Base-by-base conservation (phyloP, 1,140 invertebrate genomes). In the Eumeta japonica region DNA sequence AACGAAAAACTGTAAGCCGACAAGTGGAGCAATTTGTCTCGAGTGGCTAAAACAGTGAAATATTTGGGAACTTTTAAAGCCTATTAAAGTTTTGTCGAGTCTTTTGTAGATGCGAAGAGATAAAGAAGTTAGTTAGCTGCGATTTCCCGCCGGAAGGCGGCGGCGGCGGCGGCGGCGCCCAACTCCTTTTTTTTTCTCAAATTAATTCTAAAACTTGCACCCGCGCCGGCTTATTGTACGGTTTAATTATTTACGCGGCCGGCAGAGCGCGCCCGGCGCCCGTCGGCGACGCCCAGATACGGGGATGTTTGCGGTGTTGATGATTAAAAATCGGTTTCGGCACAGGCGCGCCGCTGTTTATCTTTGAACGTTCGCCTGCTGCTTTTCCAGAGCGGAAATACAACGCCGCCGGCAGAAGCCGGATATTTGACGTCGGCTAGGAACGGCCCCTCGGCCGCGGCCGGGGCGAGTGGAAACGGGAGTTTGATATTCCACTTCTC, bases 41-140 rank as follows among this genome's bases (percentile, higher is more conserved):
- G 58, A 67, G 63, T 60, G 60, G 58, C 53, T 60, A 50, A 60
- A 66, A 58, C 58, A 55, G 57, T 62, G 55, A 66, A 66, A 61
- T 64, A 64, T 66, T 62, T 48, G 48, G 47, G 43, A 62, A 66
- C 50, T 66, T 66, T 53, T 50, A 48, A 46, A 56, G 43, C 50
- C 54, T 60, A 62, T 65, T 61, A 60, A 64, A 62, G 54, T 62
- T 64, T 46, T 34, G 41, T 36, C 41, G 45, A 49, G 50, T 48
- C 48, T 43, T 52, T 52, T 50, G 46, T 50, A 52, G 50, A 54
- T 52, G 45, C 46, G 45, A 45, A 37, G 34, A 33, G 51, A 54
- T 50, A 49, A 39, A 37, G 38, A 24, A 10, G 50, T 46, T 41
- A 44, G 41, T 52, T 48, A 48, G 32, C 43, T 37, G 34, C 48